Conservation (phyloP, 2,888 invertebrate genomes). For the Plusia festucae region DNA sequence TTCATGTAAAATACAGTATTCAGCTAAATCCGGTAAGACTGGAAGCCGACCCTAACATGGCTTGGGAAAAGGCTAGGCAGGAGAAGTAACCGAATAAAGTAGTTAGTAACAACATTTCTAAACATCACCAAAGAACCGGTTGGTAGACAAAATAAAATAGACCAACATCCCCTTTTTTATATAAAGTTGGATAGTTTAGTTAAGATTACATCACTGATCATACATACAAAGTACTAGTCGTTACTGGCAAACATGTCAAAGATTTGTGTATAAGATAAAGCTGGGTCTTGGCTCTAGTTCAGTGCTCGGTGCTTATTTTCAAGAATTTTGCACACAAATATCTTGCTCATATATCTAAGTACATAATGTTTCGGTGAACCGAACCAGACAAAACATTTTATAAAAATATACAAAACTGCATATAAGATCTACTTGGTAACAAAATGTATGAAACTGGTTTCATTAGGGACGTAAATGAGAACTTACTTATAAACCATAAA, state of each 20-base stretch:
- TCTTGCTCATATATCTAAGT: constrained; percentile 37
- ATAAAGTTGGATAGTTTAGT: constrained; percentile 23
- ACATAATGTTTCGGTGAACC: constrained; percentile 18
- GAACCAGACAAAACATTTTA: constrained; percentile 19
- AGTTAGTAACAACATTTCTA: not conserved
- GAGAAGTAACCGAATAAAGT: not conserved
- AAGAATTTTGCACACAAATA: constrained; percentile 48
- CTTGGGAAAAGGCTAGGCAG: too few relatives aligned
- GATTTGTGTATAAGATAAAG: constrained; percentile 50
- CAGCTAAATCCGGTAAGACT: too few relatives aligned
- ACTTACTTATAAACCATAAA: too few relatives aligned
- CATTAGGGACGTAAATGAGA: too few relatives aligned
- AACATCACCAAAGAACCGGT: not conserved
- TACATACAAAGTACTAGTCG: constrained; percentile 31
- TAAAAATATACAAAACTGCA: constrained; percentile 47
- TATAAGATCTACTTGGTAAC: constrained; percentile 37
- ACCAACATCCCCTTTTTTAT: constrained; percentile 20
- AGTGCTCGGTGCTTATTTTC: constrained; percentile 36
- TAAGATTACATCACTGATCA: constrained; percentile 25
- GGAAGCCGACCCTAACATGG: too few relatives aligned
- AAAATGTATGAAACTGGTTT: not conserved
- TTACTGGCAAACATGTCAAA: constrained; percentile 47
- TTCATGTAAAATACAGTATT: too few relatives aligned
- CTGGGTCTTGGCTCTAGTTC: constrained; percentile 42
- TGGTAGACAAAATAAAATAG: not conserved